These are phyloP conservation scores for Campoplex nolae DNA, from an alignment of 2,888 invertebrate species.

Conservation along the genomic window DNA sequence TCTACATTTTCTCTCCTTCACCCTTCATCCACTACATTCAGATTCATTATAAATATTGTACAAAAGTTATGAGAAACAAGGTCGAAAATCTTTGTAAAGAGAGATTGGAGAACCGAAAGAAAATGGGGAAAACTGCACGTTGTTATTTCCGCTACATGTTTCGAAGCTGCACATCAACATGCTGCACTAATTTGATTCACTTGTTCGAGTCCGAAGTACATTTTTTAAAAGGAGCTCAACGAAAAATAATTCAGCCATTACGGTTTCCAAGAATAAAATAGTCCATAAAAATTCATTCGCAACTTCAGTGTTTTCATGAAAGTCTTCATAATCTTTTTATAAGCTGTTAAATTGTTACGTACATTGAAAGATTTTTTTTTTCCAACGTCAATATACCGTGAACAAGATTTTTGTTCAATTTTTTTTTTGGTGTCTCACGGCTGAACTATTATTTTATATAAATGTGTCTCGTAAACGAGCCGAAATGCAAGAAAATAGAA, in stretches of 20 bases:
- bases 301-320: not conserved
- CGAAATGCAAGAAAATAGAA: constrained; percentile 47
- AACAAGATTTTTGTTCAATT: not conserved
- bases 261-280: not conserved
- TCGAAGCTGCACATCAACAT: not conserved
- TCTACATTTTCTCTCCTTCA: not conserved
- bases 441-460: constrained; percentile 32
- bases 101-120: not conserved
- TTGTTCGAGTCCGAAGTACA: not conserved
- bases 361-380: not conserved
- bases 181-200: not conserved
- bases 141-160: constrained; percentile 24
- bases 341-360: not conserved
- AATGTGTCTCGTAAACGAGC: constrained; percentile 27
- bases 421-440: not conserved
- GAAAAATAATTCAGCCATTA: not conserved
- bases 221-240: not conserved
- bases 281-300: not conserved
- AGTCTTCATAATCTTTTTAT: not conserved
- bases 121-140: not conserved
- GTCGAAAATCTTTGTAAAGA: not conserved
- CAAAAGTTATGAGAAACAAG: not conserved
- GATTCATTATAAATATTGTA: constrained; percentile 44
- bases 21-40: not conserved
- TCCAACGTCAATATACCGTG: not conserved